Base-by-base conservation (phyloP, 2,113 vertebrate species). In the Cephalopholis sonnerati region DNA sequence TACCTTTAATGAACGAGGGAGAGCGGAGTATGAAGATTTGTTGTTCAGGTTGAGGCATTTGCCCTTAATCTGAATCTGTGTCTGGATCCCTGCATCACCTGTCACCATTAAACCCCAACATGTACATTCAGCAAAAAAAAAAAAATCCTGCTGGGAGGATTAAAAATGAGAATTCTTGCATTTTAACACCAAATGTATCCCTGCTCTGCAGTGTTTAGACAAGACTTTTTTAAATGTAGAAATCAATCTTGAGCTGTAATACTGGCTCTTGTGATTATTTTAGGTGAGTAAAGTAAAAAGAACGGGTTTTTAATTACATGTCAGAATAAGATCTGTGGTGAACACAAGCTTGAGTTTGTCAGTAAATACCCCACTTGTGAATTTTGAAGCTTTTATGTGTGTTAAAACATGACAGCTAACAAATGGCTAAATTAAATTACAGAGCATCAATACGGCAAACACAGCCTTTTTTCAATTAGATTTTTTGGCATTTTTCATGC, bases 1-100 rank as follows among this genome's bases (percentile, higher is more conserved):
- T 71, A 65, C 59, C 16, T 62, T 74, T 84, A 82, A 87, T 65
- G 29, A 17, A 0, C 16, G 22, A 72, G 20, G 36, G 24, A 41
- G 27, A 67, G 17, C 29, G 13, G 20, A 51, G 68, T 58, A 32
- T 55, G 59, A 51, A 59, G 27, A 22, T 46, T 25, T 16, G 32
- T 59, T 64, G 17, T 55, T 54, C 24, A 68, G 2, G 20, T 48
- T 25, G 7, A 73, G 48, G 3, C 55, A 17, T 83, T 58, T 54
- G 15, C 10, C 32, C 46, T 54, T 64, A 69, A 7, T 51, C 39
- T 65, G 63, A 24, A 27, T 66, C 7, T 66, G 1, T 46, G 24
- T 44, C 44, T 64, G 20, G 10, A 53, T 20, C 27, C 25, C n/a
- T 20, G 50, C 57, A 59, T 64, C 4, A 12, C 44, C 24, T 48